Percentiles rank a stretch among this genome's conserved stretches.
Conservation (phyloP, 2,797 vertebrate species). For the Myotis daubentonii region DNA sequence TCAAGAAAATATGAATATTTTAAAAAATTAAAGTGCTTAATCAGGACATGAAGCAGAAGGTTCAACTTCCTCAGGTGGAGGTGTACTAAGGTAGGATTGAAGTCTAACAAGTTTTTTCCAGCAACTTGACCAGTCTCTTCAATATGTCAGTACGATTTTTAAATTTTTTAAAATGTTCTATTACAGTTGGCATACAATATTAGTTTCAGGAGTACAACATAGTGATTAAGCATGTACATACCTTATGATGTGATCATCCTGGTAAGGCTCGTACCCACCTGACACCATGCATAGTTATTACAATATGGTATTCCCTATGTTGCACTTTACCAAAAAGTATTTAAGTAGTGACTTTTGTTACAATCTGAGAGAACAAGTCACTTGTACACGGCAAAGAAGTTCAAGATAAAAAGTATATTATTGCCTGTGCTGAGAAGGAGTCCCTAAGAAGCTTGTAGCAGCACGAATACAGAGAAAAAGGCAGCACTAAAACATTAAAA, state of each 20-base stretch:
- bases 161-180: neutral
- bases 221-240: neutral
- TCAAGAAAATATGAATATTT: neutral
- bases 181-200: neutral
- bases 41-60: neutral
- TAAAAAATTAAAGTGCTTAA: neutral
- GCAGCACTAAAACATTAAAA: neutral
- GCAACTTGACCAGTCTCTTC: neutral
- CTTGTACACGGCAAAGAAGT: neutral
- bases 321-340: neutral
- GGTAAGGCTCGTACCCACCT: neutral
- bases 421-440: neutral
- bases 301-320: neutral
- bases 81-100: neutral
- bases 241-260: neutral
- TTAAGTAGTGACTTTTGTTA: neutral
- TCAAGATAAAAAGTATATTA: neutral
- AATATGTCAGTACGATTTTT: neutral
- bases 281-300: neutral
- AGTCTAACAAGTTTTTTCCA: neutral
- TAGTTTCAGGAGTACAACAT: neutral
- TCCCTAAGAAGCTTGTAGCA: neutral
- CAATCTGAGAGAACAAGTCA: neutral
- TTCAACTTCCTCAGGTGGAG: neutral
- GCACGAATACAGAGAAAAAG: neutral